Percentiles rank a stretch among this genome's conserved stretches.
phyloP scores from a whole-genome alignment of 2,113 vertebrate genomes.

The Lasiurus cinereus region DNA sequence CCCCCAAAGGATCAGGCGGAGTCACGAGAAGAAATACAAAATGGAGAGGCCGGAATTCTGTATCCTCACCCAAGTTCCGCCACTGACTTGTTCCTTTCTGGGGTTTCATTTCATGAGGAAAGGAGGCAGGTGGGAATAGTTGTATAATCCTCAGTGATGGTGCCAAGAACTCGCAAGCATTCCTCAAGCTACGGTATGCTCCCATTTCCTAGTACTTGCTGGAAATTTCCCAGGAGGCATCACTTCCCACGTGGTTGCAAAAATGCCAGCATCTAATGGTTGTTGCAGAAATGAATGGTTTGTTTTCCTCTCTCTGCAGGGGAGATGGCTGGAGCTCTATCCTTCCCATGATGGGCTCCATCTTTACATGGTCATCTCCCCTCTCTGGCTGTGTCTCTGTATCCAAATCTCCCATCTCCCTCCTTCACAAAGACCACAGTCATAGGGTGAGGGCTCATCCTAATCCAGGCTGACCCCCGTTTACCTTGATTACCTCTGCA shows the following conservation, averaged over 20 bases:
- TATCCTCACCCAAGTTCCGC: background rate
- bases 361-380: background rate
- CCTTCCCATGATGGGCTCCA: background rate
- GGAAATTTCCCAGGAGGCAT: background rate
- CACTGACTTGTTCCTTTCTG: background rate
- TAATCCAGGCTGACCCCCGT: background rate
- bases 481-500: background rate
- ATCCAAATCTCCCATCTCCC: background rate
- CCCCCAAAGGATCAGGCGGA: slow-evolving; percentile 29
- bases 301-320: background rate
- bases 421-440: background rate
- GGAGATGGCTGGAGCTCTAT: background rate
- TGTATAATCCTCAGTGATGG: background rate
- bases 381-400: background rate
- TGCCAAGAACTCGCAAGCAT: background rate
- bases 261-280: background rate
- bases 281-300: background rate
- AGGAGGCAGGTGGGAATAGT: background rate
- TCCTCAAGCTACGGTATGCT: background rate
- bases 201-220: background rate
- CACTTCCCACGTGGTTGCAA: background rate
- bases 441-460: background rate
- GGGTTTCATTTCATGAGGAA: background rate
- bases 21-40: slow-evolving; percentile 14
- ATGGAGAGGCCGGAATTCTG: background rate